phyloP scores from a whole-genome alignment of 2,888 invertebrate genomes.

The Itoplectis maculator region DNA sequence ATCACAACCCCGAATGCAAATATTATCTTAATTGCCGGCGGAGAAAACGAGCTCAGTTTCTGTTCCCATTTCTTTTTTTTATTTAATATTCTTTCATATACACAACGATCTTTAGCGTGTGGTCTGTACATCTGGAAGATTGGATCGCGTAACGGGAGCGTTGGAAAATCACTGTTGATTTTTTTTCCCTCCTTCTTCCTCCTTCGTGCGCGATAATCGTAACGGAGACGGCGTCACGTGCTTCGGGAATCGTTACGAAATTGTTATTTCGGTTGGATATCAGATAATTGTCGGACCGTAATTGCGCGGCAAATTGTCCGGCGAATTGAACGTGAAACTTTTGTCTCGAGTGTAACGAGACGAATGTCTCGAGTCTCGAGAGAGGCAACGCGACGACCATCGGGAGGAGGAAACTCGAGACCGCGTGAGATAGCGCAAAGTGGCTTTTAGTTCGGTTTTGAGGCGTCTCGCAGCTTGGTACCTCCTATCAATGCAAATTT shows the following conservation, averaged over 20 bases:
- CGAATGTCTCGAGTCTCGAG: not conserved
- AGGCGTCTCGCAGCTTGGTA: constrained; percentile 70
- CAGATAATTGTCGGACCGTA: not conserved
- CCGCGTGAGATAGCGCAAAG: constrained; percentile 75
- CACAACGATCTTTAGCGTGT: not conserved
- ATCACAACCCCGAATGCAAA: constrained; percentile 84
- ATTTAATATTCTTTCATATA: constrained; percentile 12
- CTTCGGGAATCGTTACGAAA: not conserved
- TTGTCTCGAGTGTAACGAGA: not conserved
- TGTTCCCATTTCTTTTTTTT: constrained; percentile 38
- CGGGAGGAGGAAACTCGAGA: constrained; percentile 71
- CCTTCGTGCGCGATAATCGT: constrained; percentile 33
- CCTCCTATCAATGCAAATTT: constrained; percentile 83
- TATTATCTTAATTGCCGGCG: constrained; percentile 84
- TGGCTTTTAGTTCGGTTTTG: constrained; percentile 80
- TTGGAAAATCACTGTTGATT: constrained; percentile 55
- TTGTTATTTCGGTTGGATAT: not conserved
- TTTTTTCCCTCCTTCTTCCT: constrained; percentile 8
- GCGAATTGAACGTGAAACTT: not conserved
- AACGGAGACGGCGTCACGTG: constrained; percentile 25
- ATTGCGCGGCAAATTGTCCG: not conserved
- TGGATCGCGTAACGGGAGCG: constrained; percentile 59
- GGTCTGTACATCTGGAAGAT: constrained; percentile 36
- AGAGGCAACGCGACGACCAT: constrained; percentile 32
- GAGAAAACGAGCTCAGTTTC: constrained; percentile 65